These are phyloP conservation scores for Epinotia demarniana DNA, from an alignment of 2,888 invertebrate genomes.

Conservation along the genomic window DNA sequence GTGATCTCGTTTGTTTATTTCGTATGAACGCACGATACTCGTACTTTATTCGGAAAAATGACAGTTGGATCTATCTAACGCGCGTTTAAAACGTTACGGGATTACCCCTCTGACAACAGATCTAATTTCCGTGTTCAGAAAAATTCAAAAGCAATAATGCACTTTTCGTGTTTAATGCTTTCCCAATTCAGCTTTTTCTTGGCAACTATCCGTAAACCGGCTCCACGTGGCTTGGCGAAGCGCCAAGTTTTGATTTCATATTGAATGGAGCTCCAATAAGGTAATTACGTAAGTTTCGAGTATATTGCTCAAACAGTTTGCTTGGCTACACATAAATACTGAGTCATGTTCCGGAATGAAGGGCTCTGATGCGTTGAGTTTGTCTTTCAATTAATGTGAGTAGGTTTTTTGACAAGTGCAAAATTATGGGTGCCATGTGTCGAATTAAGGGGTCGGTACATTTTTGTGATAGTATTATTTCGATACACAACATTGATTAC, in stretches of 20 bases:
- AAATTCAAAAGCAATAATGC: not conserved
- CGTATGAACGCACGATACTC: too few relatives aligned
- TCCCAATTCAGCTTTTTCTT: conserved; percentile 11
- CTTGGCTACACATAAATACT: not conserved
- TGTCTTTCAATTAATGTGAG: not conserved
- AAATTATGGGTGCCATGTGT: too few relatives aligned
- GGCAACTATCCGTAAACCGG: not conserved
- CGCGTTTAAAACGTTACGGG: too few relatives aligned
- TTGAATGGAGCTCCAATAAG: conserved; percentile 14
- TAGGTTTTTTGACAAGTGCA: too few relatives aligned
- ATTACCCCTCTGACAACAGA: too few relatives aligned
- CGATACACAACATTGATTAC: too few relatives aligned
- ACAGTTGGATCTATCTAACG: too few relatives aligned
- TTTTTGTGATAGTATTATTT: too few relatives aligned
- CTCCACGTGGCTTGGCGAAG: conserved; percentile 11
- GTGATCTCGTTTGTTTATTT: too few relatives aligned
- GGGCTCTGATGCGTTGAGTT: not conserved
- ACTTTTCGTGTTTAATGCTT: conserved; percentile 1
- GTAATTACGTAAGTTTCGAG: conserved; percentile 14
- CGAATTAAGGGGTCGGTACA: too few relatives aligned
- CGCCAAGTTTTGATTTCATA: conserved; percentile 30
- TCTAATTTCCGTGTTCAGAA: not conserved
- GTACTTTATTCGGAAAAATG: too few relatives aligned
- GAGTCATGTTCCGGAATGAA: not conserved
- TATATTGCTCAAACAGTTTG: not conserved